A percentile compares a stretch with the other conserved stretches of the same genome.
phyloP scores from a whole-genome alignment of 2,113 vertebrate genomes.

The Poecile atricapillus region DNA sequence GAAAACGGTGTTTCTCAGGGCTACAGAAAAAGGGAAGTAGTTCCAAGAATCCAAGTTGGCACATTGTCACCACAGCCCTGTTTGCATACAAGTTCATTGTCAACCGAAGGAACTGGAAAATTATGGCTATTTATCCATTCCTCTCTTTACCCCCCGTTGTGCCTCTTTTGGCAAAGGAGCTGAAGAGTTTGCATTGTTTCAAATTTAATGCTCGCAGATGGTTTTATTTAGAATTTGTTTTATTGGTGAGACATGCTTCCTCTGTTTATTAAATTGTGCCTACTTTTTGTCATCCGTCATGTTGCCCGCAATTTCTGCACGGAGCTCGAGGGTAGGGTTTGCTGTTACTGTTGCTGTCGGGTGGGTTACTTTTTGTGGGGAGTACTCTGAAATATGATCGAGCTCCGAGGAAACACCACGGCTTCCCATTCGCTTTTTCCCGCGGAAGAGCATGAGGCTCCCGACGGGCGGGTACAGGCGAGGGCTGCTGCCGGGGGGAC shows the following conservation, averaged over 20 bases:
- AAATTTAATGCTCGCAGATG: background rate
- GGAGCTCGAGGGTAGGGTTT: background rate
- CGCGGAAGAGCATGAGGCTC: background rate
- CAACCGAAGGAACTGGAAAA: constrained; percentile 21
- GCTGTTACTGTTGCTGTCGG: background rate
- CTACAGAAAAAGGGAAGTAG: background rate
- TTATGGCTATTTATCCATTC: background rate
- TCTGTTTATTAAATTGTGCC: constrained; percentile 19
- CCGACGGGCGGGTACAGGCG: background rate
- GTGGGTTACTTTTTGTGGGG: background rate
- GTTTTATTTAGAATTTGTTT: constrained; percentile 27
- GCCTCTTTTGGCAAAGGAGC: constrained; percentile 16
- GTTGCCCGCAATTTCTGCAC: background rate
- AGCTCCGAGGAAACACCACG: background rate
- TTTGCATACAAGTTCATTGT: background rate
- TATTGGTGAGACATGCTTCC: constrained; percentile 37
- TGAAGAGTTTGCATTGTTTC: constrained; percentile 15
- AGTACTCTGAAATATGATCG: background rate
- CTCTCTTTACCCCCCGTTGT: background rate
- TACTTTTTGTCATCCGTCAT: background rate
- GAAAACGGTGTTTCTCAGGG: background rate
- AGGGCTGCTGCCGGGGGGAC: background rate
- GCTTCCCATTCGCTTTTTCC: background rate
- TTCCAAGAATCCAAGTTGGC: background rate
- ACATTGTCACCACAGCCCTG: background rate